These are phyloP conservation scores for Phorcus lineatus DNA, from an alignment of 2,888 invertebrate species.

Conservation along the genomic window DNA sequence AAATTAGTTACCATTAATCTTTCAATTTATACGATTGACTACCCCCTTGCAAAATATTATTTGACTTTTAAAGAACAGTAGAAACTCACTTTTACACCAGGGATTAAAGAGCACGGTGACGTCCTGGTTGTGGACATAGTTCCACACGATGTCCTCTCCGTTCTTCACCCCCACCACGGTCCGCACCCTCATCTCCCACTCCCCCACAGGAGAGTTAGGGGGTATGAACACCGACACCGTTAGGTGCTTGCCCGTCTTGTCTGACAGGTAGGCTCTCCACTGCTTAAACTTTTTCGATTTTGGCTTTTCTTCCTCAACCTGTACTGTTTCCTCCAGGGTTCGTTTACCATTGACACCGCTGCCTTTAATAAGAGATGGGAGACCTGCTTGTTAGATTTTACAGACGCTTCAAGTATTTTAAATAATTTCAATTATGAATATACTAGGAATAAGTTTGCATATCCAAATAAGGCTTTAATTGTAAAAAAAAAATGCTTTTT, in stretches of 20 bases:
- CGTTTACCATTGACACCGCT: no score
- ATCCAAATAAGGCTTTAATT: no score
- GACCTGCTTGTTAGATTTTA: no score
- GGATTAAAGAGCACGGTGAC: constrained; percentile 89
- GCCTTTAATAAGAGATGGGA: no score
- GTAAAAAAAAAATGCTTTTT: no score
- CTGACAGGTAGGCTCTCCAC: constrained; percentile 51
- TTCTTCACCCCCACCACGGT: constrained; percentile 32
- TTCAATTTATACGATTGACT: no score
- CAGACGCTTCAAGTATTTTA: no score
- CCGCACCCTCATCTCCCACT: constrained; percentile 51
- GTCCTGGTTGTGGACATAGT: constrained; percentile 31
- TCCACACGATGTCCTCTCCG: constrained; percentile 28
- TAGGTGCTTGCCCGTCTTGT: constrained; percentile 24
- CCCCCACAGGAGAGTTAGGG: constrained; percentile 47
- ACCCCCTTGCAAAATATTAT: no score
- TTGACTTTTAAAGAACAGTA: no score
- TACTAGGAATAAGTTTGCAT: no score
- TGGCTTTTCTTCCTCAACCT: constrained; percentile 33
- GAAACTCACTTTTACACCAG: constrained; percentile 85
- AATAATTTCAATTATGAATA: no score
- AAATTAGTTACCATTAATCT: no score
- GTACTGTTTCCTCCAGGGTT: constrained; percentile 12
- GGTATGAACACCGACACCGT: constrained; percentile 44
- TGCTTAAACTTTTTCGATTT: constrained; percentile 27